phyloP scores from a whole-genome alignment of 1,140 invertebrate species.

The Oryzaephilus surinamensis region DNA sequence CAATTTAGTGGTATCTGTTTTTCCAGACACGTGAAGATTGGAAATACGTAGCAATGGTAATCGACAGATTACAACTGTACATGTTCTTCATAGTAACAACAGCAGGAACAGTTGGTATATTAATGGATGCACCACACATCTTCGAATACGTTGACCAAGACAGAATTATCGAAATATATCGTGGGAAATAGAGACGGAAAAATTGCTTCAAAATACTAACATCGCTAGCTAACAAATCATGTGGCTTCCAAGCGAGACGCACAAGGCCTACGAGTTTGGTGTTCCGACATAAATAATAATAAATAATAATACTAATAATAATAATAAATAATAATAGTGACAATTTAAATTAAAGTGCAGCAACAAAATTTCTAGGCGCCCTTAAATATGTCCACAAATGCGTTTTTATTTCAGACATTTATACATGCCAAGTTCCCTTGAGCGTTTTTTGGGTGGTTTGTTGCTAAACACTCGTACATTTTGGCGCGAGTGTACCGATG shows the following conservation, averaged over 20 bases:
- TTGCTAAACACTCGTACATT: conserved; percentile 2
- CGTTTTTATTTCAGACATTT: too few relatives aligned
- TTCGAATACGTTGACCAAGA: conserved; percentile 98
- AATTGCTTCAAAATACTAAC: conserved; percentile 5
- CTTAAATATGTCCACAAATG: neutral
- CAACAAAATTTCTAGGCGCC: neutral
- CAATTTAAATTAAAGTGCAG: neutral
- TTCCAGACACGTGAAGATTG: conserved; percentile 92
- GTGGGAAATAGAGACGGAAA: conserved; percentile 77
- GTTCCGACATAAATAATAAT: too few relatives aligned
- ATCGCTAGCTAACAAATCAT: conserved; percentile 22
- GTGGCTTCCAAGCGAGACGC: conserved; percentile 27
- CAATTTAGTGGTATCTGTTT: conserved; percentile 3
- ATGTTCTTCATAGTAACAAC: conserved; percentile 96
- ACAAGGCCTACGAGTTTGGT: conserved; percentile 20
- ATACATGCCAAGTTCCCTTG: conserved; percentile 7
- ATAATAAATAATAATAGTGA: conserved; percentile 2
- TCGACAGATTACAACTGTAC: conserved; percentile 93
- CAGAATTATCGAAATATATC: conserved; percentile 88
- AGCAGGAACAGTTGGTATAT: conserved; percentile 85
- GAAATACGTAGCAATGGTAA: conserved; percentile 99
- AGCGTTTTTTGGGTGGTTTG: neutral
- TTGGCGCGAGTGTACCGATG: conserved; percentile 12
- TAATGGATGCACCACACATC: conserved; percentile 99
- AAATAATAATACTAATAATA: conserved; percentile 4